Evolutionary conservation across 1,140 invertebrate genomes (phyloP).

Genomic region (Daktulosphaira vitifoliae): DNA sequence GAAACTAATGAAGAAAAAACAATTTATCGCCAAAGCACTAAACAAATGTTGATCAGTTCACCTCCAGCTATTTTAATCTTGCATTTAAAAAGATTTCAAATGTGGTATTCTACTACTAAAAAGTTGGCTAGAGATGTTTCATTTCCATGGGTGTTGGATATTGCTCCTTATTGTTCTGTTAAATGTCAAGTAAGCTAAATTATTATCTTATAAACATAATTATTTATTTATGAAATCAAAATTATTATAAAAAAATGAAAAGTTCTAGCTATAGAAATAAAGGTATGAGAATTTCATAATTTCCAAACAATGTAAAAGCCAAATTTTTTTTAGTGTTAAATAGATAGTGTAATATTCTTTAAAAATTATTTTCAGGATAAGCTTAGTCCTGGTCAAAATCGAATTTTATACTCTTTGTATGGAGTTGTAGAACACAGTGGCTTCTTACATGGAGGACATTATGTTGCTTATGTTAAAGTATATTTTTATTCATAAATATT

Average conservation of each 20-base stretch:
- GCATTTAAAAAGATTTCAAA: conserved; percentile 86
- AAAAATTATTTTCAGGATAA: conserved; percentile 32
- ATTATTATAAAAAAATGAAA: neutral
- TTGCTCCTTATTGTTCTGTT: conserved; percentile 83
- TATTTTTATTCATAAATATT: conserved; percentile 1
- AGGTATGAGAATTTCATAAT: no score
- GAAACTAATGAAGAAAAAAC: conserved; percentile 54
- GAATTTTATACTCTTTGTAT: conserved; percentile 81
- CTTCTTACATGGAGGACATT: conserved; percentile 82
- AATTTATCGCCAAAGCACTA: conserved; percentile 80
- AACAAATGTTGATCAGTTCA: conserved; percentile 80
- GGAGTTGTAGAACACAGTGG: conserved; percentile 93
- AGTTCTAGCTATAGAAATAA: neutral
- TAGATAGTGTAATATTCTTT: no score
- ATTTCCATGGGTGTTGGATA: conserved; percentile 77
- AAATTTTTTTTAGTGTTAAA: no score
- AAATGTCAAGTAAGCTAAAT: conserved; percentile 51
- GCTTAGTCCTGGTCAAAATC: conserved; percentile 46
- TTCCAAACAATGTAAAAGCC: neutral
- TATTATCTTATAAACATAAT: neutral
- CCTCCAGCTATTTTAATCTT: conserved; percentile 89
- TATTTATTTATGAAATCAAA: neutral
- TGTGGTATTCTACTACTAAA: conserved; percentile 51
- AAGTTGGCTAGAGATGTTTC: conserved; percentile 81
- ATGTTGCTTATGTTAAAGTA: conserved; percentile 89